Evolutionary conservation across 1,140 invertebrate species (phyloP).

Genomic region (Eufriesea mexicana): DNA sequence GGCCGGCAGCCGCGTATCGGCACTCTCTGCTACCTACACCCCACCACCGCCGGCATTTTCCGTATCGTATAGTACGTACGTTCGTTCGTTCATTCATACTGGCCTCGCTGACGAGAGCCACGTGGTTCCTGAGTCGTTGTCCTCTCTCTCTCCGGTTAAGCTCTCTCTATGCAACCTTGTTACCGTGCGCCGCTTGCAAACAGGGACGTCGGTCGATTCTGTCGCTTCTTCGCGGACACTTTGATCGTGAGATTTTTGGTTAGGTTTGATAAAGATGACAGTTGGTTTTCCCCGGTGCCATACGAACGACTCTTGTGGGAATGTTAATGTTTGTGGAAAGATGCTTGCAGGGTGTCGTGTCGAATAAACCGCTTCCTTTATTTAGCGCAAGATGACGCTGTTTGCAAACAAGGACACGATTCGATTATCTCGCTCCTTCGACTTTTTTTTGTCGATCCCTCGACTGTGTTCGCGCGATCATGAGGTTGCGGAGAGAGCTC

Average conservation of each 20-base stretch:
- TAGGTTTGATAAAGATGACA: not conserved
- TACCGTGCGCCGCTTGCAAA: slow-evolving; percentile 46
- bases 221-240: not conserved
- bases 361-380: too few species aligned
- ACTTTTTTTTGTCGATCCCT: too few species aligned
- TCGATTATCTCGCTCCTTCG: too few species aligned
- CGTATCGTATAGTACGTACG: slow-evolving; percentile 70
- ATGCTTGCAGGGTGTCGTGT: too few species aligned
- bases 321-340: too few species aligned
- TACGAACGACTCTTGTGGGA: too few species aligned
- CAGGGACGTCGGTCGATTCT: slow-evolving; percentile 44
- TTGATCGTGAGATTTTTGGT: not conserved
- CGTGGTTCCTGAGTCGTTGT: slow-evolving; percentile 69
- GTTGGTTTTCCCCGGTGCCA: too few species aligned
- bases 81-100: slow-evolving; percentile 73
- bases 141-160: slow-evolving; percentile 57
- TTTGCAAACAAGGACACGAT: too few species aligned
- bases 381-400: too few species aligned
- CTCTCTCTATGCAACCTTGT: slow-evolving; percentile 56
- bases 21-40: slow-evolving; percentile 57
- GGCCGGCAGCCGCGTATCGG: slow-evolving; percentile 65
- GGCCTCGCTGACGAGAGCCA: slow-evolving; percentile 64
- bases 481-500: too few species aligned
- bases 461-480: too few species aligned
- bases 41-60: slow-evolving; percentile 67